A percentile compares a stretch with the other conserved stretches of the same genome.
Evolutionary conservation across 1,140 invertebrate genomes (phyloP).

Genomic region (Tetramorium alpestre): DNA sequence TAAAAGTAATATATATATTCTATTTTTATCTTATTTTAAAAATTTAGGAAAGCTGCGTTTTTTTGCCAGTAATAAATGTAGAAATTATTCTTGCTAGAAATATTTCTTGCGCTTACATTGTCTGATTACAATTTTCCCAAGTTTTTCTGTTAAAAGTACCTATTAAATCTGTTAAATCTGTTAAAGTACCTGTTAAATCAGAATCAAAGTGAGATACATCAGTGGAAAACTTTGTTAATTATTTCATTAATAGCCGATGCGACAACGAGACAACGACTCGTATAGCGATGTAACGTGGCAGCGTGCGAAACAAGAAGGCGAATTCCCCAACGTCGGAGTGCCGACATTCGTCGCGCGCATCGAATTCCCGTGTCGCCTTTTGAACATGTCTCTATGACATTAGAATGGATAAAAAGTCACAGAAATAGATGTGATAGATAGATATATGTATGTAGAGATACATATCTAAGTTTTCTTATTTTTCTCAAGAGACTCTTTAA

Average conservation of each 20-base stretch:
- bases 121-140: background rate
- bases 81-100: background rate
- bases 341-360: slow-evolving; percentile 18
- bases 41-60: background rate
- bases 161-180: background rate
- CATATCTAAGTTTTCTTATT: background rate
- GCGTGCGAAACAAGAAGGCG: slow-evolving; percentile 26
- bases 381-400: slow-evolving; percentile 5
- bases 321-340: background rate
- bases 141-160: background rate
- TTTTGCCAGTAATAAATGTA: background rate
- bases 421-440: background rate
- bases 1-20: background rate
- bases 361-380: slow-evolving; percentile 25
- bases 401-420: slow-evolving; percentile 28
- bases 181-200: background rate
- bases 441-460: background rate
- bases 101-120: background rate
- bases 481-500: background rate
- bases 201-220: background rate
- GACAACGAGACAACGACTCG: background rate
- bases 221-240: background rate
- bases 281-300: slow-evolving; percentile 11
- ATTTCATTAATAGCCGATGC: background rate
- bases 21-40: background rate